These are phyloP conservation scores for Nettapus auritus DNA, from an alignment of 2,113 vertebrate species.

Conservation along the genomic window DNA sequence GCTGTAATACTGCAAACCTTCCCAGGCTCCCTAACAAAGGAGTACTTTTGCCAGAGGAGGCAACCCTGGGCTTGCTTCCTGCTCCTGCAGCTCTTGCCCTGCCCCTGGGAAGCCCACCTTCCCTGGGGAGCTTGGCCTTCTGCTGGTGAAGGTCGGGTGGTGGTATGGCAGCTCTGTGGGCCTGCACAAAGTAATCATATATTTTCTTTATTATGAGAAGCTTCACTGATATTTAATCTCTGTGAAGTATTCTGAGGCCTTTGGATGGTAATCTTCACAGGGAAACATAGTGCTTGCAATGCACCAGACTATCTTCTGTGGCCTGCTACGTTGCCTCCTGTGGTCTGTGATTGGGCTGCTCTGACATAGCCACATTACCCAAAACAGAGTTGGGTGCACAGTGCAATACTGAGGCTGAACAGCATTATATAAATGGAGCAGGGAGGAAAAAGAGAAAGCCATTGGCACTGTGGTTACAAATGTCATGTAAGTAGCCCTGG, in stretches of 20 bases:
- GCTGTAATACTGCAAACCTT: not conserved
- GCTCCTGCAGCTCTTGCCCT: not conserved
- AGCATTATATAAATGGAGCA: rapidly evolving
- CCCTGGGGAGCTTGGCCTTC: rapidly evolving
- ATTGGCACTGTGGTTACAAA: not conserved
- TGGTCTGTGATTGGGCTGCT: not conserved
- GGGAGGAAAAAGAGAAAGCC: not conserved
- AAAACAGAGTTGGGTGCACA: not conserved
- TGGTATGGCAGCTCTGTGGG: rapidly evolving
- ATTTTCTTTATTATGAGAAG: not conserved
- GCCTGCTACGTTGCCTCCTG: not conserved
- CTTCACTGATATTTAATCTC: not conserved
- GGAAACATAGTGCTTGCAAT: not conserved
- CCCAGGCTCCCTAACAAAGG: not conserved
- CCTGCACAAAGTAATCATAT: not conserved
- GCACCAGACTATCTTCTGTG: not conserved
- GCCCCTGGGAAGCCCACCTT: not conserved
- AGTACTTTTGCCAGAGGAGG: not conserved
- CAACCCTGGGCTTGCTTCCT: rapidly evolving
- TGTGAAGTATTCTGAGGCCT: not conserved
- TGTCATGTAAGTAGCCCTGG: not conserved
- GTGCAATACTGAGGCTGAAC: not conserved
- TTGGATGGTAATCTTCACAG: not conserved
- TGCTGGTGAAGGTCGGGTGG: not conserved
- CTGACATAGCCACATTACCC: not conserved